Percentiles rank a stretch among this genome's conserved stretches.
Evolutionary conservation across 2,113 vertebrate species (phyloP).

Genomic region (Phodopus roborovskii): DNA sequence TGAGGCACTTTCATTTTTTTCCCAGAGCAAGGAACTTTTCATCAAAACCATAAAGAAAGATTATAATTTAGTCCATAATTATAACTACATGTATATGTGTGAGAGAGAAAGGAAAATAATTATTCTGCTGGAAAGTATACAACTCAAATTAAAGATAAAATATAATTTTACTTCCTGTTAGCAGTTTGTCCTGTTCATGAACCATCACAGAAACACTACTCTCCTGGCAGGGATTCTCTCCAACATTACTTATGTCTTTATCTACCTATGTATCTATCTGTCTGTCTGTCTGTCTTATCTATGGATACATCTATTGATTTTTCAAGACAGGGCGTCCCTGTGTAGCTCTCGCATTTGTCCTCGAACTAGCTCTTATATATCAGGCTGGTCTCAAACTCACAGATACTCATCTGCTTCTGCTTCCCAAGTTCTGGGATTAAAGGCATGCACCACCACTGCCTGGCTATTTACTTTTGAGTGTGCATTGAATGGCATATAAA

Average conservation of each 20-base stretch:
- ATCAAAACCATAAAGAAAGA: constrained; percentile 60
- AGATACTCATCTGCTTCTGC: too few species aligned
- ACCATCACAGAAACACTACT: constrained; percentile 24
- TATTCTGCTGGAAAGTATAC: constrained; percentile 61
- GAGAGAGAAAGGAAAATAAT: background rate
- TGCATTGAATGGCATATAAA: too few species aligned
- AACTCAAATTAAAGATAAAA: constrained; percentile 67
- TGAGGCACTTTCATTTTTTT: background rate
- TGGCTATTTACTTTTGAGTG: too few species aligned
- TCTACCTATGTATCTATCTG: background rate
- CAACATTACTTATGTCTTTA: background rate
- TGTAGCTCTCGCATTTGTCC: too few species aligned
- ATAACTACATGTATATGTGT: constrained; percentile 46
- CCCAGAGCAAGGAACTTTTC: background rate
- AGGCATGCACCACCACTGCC: too few species aligned
- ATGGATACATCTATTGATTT: too few species aligned
- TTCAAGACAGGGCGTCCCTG: too few species aligned
- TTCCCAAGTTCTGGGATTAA: too few species aligned
- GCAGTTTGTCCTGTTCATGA: background rate
- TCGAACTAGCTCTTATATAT: too few species aligned
- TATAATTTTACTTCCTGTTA: constrained; percentile 51
- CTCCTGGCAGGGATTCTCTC: background rate
- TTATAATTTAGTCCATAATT: constrained; percentile 62
- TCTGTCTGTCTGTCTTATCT: too few species aligned
- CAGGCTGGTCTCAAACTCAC: too few species aligned